phyloP scores from a whole-genome alignment of 2,888 invertebrate species.

The Cacoxenus indagator region DNA sequence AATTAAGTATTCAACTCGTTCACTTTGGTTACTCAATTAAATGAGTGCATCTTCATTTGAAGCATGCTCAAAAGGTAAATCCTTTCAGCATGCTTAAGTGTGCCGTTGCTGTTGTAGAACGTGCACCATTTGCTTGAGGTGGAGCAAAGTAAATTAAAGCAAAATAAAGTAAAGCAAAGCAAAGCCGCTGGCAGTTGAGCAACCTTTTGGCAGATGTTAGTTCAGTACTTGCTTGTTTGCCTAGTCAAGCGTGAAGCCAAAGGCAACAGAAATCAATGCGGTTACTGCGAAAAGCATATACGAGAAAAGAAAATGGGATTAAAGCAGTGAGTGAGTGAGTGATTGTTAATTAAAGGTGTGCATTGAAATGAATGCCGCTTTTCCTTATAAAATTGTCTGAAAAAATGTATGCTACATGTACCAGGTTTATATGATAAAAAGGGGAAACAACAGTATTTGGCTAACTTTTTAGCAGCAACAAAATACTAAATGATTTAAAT shows the following conservation, averaged over 20 bases:
- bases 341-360: neutral
- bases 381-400: too few species aligned
- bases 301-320: neutral
- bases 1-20: constrained; percentile 43
- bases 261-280: neutral
- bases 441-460: too few species aligned
- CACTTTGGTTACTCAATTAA: constrained; percentile 49
- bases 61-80: constrained; percentile 39
- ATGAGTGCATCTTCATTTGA: constrained; percentile 44
- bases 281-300: neutral
- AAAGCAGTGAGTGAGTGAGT: neutral
- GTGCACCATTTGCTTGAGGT: neutral
- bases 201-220: neutral
- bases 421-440: too few species aligned
- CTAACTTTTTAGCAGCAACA: too few species aligned
- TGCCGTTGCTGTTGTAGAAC: neutral
- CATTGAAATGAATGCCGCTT: neutral
- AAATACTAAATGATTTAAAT: too few species aligned
- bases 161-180: neutral
- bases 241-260: neutral
- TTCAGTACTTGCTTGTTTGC: neutral
- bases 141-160: neutral
- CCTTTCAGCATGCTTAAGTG: constrained; percentile 8
- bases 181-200: neutral
- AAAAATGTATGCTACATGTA: neutral